Evolutionary conservation across 92 coral and sea anemone genomes (phyloP), one percentile per base, ranked within the genome.

Genomic region (Heliopora coerulea): DNA sequence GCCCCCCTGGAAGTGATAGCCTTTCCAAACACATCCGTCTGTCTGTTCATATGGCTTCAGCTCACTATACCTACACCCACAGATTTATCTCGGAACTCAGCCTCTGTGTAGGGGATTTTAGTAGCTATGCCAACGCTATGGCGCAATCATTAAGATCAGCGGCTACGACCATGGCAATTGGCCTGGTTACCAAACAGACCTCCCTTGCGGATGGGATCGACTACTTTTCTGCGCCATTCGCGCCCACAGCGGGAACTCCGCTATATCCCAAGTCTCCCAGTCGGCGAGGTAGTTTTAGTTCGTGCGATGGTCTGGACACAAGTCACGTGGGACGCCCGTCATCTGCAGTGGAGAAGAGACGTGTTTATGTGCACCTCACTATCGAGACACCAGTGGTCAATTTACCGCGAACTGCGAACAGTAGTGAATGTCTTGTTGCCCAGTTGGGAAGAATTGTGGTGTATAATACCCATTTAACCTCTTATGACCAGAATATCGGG

Each of bases 91-190:
- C 97, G 4, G 99, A 95, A 75, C 82, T 95, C 32, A 88, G 82
- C 64, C 85, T 85, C 21, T 95, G 97, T 49, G 91, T 83, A 29
- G 96, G 96, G 39, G 99, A 95, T 82, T 95, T 87, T 56, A 91
- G 90, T 35, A 88, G 85, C 11, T 86, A 93, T 54, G 99, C 99
- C 9, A 79, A 86, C 62, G 89, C 85, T 54, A 79, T 95, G 49
- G 99, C 97, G 10, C 97, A 95, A 39, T 90, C 88, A 40, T 74
- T 95, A 21, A 89, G 96, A 14, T 90, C 89, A 66, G 99, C 97
- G 44, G 99, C 99, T 8, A 86, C 96, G 26, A 83, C 78, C 83
- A 96, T 95, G 39, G 99, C 99, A 34, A 86, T 95, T 87, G 96
- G 96, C 26, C 91, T 95, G 70, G 99, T 95, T 15, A 95, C 97